Evolutionary conservation across 2,797 vertebrate species (phyloP).

Genomic region (Siniperca undulata): DNA sequence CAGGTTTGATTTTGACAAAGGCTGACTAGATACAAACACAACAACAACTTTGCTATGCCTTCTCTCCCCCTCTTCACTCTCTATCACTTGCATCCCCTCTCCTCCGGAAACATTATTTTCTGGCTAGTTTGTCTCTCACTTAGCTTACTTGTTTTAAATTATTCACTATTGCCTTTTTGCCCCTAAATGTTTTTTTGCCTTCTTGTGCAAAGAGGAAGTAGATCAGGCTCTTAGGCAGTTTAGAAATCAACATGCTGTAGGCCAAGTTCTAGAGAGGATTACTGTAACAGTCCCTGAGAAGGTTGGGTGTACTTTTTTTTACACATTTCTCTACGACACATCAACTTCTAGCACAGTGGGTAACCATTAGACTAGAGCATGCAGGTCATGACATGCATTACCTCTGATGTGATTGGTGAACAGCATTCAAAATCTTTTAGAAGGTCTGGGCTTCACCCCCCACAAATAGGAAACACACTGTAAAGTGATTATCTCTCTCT

Average conservation of each 20-base stretch:
- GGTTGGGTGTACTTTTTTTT: constrained; percentile 72
- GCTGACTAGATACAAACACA: constrained; percentile 70
- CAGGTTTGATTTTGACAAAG: constrained; percentile 78
- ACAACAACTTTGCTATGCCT: constrained; percentile 66
- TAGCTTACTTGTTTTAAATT: constrained; percentile 75
- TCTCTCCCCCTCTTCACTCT: constrained; percentile 45
- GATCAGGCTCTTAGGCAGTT: constrained; percentile 77
- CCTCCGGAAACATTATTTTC: constrained; percentile 62
- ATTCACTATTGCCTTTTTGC: constrained; percentile 79
- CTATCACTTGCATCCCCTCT: constrained; percentile 55
- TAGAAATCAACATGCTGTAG: constrained; percentile 73
- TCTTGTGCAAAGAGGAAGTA: constrained; percentile 80
- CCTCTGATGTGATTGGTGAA: constrained; percentile 79
- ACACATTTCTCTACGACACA: constrained; percentile 80
- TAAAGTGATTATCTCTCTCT: constrained; percentile 63
- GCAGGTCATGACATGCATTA: constrained; percentile 84
- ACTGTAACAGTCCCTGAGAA: constrained; percentile 84
- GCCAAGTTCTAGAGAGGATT: constrained; percentile 77
- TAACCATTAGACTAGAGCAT: constrained; percentile 84
- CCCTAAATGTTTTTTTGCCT: constrained; percentile 75
- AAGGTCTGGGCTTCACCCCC: constrained; percentile 56
- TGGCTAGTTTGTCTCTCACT: constrained; percentile 66
- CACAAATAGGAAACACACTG: constrained; percentile 46
- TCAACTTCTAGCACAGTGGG: constrained; percentile 81
- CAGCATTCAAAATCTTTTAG: constrained; percentile 71